A percentile compares a stretch with the other conserved stretches of the same genome.
Evolutionary conservation across 2,888 invertebrate species (phyloP).

Genomic region (Pollenia angustigena): DNA sequence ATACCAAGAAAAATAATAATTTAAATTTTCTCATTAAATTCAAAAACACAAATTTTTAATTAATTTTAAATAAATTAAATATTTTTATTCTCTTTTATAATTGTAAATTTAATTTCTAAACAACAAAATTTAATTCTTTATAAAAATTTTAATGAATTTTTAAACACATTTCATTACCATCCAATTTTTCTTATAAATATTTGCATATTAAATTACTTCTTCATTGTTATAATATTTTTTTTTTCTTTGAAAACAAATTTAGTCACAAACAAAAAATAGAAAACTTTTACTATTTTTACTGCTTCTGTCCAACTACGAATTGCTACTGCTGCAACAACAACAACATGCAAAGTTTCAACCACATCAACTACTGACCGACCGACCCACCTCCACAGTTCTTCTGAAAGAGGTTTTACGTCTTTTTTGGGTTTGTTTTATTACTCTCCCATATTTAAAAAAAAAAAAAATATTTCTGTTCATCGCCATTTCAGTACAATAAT

Average conservation of each 20-base stretch:
- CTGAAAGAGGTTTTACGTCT: constrained; percentile 13
- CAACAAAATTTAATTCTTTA: constrained; percentile 18
- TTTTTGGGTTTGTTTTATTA: constrained; percentile 42
- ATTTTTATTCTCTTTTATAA: neutral
- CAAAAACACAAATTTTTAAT: too few relatives aligned
- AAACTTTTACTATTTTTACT: constrained; percentile 56
- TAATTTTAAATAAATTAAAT: neutral
- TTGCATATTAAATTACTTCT: constrained; percentile 62
- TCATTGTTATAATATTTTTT: constrained; percentile 1
- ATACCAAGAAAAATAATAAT: too few relatives aligned
- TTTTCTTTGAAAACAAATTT: constrained; percentile 18
- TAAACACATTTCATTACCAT: constrained; percentile 32
- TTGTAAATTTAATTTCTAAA: constrained; percentile 13
- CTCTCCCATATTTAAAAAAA: constrained; percentile 3
- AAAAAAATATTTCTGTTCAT: constrained; percentile 23
- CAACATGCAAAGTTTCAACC: neutral
- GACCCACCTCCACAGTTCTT: constrained; percentile 1
- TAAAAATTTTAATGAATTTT: constrained; percentile 59
- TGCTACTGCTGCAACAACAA: neutral
- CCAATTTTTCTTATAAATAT: constrained; percentile 48
- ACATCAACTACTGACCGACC: neutral
- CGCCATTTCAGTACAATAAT: constrained; percentile 50
- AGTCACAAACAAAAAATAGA: constrained; percentile 43
- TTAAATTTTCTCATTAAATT: too few relatives aligned
- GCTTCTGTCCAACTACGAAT: constrained; percentile 18